Conservation (phyloP, 2,797 vertebrate species). For the Aldrovandia affinis region DNA sequence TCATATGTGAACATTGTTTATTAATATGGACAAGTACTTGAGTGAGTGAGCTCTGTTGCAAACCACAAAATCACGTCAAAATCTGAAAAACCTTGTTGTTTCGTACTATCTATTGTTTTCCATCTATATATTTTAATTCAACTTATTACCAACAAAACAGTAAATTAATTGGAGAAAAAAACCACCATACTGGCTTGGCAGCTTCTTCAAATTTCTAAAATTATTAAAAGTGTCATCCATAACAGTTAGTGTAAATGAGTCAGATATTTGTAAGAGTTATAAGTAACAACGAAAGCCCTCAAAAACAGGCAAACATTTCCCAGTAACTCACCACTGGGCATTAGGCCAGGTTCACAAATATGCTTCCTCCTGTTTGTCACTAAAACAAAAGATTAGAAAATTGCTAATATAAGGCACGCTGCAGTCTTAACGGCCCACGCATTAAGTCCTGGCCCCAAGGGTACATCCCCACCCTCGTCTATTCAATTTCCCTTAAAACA, state of each 20-base stretch:
- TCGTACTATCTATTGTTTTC: no score
- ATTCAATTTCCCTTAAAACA: not conserved
- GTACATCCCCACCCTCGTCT: not conserved
- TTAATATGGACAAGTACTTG: no score
- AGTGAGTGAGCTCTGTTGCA: no score
- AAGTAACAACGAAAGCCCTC: not conserved
- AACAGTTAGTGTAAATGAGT: not conserved
- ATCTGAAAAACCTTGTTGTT: no score
- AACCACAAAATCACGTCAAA: no score
- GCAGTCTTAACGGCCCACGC: not conserved
- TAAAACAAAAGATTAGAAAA: slow-evolving; percentile 19
- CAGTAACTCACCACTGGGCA: not conserved
- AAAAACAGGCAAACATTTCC: not conserved
- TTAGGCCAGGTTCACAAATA: not conserved
- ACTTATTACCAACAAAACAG: no score
- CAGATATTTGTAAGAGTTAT: not conserved
- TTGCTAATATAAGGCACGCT: not conserved
- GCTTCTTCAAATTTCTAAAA: no score
- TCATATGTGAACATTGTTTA: not conserved
- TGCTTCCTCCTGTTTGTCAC: slow-evolving; percentile 1
- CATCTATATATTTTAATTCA: no score
- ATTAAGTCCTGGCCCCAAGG: not conserved
- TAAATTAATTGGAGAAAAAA: no score
- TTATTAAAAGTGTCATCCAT: no score
- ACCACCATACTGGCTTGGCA: no score